Evolutionary conservation across 2,888 invertebrate genomes (phyloP).

Genomic region (Sphinx pinastri): DNA sequence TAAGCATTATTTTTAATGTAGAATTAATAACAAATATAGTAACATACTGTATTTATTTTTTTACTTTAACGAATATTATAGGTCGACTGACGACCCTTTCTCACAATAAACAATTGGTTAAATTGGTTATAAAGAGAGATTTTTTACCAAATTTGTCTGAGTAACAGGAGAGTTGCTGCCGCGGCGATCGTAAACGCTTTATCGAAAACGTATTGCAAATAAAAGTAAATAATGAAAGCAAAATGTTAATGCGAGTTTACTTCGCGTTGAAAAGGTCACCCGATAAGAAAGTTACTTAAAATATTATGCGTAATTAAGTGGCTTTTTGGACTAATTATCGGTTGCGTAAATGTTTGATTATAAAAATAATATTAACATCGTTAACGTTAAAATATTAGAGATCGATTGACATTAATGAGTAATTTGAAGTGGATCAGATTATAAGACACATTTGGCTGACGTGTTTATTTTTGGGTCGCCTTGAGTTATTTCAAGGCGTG

Average conservation of each 20-base stretch:
- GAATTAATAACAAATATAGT: no score
- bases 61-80: no score
- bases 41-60: no score
- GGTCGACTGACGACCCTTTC: no score
- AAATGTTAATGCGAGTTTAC: slow-evolving; percentile 56
- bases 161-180: background rate
- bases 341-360: slow-evolving; percentile 16
- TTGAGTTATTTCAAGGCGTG: background rate
- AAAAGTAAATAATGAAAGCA: slow-evolving; percentile 54
- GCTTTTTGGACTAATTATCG: slow-evolving; percentile 34
- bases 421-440: slow-evolving; percentile 36
- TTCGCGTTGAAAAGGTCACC: slow-evolving; percentile 51
- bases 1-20: no score
- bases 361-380: background rate
- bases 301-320: slow-evolving; percentile 41
- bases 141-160: slow-evolving; percentile 1
- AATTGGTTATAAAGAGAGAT: background rate
- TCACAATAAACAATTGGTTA: no score
- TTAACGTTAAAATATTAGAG: slow-evolving; percentile 17
- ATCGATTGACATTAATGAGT: slow-evolving; percentile 29
- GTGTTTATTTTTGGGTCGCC: background rate
- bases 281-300: slow-evolving; percentile 55
- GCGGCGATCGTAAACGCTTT: slow-evolving; percentile 24
- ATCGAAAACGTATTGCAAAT: slow-evolving; percentile 36
- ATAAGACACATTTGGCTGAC: slow-evolving; percentile 6